Conservation (phyloP, 2,113 vertebrate species). For the Emydura subglobosa region DNA sequence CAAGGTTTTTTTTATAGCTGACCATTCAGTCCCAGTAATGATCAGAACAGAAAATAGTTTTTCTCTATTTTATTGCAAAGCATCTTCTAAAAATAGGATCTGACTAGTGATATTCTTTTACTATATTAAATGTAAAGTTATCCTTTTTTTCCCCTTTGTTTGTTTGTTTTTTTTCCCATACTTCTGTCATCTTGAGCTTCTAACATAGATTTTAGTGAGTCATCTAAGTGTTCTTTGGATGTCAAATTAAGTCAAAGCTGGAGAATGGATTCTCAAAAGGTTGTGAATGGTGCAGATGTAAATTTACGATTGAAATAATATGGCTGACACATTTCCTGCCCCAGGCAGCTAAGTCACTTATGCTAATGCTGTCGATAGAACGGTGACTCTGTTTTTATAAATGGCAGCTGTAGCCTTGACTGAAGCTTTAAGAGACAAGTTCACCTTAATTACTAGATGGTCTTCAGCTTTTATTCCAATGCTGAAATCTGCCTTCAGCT, state of each 20-base stretch:
- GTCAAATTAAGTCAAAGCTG: conserved; percentile 74
- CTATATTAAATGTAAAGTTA: conserved; percentile 56
- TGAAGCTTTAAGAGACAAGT: conserved; percentile 54
- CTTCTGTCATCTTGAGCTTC: conserved; percentile 61
- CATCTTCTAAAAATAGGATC: conserved; percentile 50
- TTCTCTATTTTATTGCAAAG: conserved; percentile 41
- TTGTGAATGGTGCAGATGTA: conserved; percentile 76
- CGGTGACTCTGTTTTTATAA: conserved; percentile 71
- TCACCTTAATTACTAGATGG: conserved; percentile 60
- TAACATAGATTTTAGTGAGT: conserved; percentile 71
- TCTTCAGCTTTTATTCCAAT: conserved; percentile 50
- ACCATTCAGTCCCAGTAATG: background rate
- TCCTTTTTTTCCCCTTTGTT: conserved; percentile 37
- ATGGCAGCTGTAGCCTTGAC: conserved; percentile 56
- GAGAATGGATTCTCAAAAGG: conserved; percentile 73
- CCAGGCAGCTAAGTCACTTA: conserved; percentile 54
- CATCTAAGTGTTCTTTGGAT: conserved; percentile 70
- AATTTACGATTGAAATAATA: conserved; percentile 66
- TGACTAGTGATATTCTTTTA: conserved; percentile 54
- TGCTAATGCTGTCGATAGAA: conserved; percentile 66
- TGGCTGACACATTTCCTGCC: conserved; percentile 40
- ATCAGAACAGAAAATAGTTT: conserved; percentile 40
- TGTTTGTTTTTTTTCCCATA: background rate
- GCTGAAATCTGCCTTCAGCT: conserved; percentile 50
- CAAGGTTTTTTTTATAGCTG: background rate